phyloP scores from a whole-genome alignment of 2,113 vertebrate species.

The Syngnathoides biaculeatus region DNA sequence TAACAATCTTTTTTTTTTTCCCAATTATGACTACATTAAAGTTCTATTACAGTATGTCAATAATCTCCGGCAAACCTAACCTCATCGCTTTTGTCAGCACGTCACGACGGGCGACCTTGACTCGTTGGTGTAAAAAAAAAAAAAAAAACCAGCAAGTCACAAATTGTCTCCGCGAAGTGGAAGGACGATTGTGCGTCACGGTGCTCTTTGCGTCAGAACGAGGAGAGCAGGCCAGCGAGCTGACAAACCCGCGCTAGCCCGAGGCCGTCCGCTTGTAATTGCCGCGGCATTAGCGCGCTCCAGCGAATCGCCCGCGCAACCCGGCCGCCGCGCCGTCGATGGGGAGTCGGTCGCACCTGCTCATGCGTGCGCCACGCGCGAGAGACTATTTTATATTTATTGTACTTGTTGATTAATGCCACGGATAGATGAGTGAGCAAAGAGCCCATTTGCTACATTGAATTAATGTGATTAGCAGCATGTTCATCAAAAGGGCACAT shows the following conservation, averaged over 20 bases:
- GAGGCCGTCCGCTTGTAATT: slow-evolving; percentile 9
- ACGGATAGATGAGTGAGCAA: slow-evolving; percentile 9
- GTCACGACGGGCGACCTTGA: background rate
- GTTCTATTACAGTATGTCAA: background rate
- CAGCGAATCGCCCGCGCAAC: background rate
- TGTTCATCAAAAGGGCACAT: slow-evolving; percentile 10
- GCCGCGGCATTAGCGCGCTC: background rate
- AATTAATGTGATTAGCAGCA: slow-evolving; percentile 9
- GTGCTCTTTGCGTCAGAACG: background rate
- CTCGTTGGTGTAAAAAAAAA: too few species aligned
- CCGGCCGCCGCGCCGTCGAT: background rate
- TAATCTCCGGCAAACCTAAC: background rate
- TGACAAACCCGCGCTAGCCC: background rate
- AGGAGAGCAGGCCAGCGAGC: background rate
- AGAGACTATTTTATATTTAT: slow-evolving; percentile 10
- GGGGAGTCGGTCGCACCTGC: background rate
- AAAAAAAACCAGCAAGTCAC: background rate
- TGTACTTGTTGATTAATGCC: slow-evolving; percentile 7
- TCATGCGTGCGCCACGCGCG: background rate
- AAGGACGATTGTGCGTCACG: background rate
- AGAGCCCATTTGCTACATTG: slow-evolving; percentile 8
- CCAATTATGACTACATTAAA: background rate
- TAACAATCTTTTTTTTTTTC: background rate
- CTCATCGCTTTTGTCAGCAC: background rate
- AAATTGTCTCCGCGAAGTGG: background rate